phyloP scores from a whole-genome alignment of 2,888 invertebrate genomes.

The Lysandra bellargus region DNA sequence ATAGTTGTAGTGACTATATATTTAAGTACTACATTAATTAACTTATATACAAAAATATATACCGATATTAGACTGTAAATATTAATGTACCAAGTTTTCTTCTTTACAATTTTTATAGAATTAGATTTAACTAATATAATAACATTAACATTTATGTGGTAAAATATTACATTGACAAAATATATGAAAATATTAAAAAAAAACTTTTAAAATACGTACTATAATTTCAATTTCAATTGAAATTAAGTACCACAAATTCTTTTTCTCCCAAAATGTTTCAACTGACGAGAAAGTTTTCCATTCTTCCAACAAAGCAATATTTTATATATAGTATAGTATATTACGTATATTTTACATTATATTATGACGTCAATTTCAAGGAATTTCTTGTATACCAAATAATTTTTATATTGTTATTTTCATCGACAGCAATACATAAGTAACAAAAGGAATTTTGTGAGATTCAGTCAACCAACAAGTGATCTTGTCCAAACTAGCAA shows the following conservation, averaged over 20 bases:
- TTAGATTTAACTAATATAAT: conserved; percentile 16
- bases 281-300: neutral
- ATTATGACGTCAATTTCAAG: conserved; percentile 29
- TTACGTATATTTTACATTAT: neutral
- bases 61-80: conserved; percentile 71
- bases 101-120: conserved; percentile 76
- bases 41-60: conserved; percentile 76
- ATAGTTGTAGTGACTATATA: conserved; percentile 64
- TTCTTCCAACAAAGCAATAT: neutral
- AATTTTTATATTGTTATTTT: conserved; percentile 27
- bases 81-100: conserved; percentile 77
- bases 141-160: conserved; percentile 37
- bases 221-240: neutral
- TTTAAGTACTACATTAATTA: conserved; percentile 53
- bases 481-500: conserved; percentile 67
- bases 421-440: neutral
- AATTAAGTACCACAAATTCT: neutral
- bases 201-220: neutral
- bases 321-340: neutral
- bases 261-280: neutral
- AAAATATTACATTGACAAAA: conserved; percentile 32
- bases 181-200: neutral
- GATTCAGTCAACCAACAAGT: conserved; percentile 33
- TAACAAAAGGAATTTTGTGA: neutral
- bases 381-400: conserved; percentile 2